Conservation (phyloP, 2,113 vertebrate genomes). For the Silurus asotus region DNA sequence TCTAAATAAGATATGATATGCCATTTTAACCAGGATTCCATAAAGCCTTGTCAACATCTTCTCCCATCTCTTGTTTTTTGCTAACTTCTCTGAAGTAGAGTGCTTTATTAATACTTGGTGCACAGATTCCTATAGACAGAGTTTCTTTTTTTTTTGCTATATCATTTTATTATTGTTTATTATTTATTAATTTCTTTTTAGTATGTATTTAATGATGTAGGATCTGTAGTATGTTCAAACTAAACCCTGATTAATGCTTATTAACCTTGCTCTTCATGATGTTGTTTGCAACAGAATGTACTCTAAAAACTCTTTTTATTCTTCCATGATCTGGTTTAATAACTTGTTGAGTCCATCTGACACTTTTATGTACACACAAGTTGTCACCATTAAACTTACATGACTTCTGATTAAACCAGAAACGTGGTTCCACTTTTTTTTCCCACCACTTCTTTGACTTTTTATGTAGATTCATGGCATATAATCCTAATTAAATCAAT, state of each 20-base stretch:
- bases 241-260: background rate
- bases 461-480: background rate
- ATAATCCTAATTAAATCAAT: background rate
- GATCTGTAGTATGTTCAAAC: background rate
- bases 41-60: background rate
- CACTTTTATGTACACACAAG: background rate
- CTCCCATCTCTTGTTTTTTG: background rate
- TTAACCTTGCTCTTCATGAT: background rate
- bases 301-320: background rate
- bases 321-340: background rate
- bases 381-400: background rate
- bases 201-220: background rate
- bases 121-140: background rate
- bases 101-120: background rate
- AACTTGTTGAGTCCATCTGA: background rate
- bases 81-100: background rate
- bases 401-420: background rate
- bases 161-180: no score
- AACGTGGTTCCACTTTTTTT: background rate
- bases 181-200: background rate
- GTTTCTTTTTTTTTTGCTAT: background rate
- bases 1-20: background rate
- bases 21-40: background rate
- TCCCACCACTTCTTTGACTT: background rate
- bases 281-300: background rate